These are phyloP conservation scores for Subacronicta megacephala DNA, from an alignment of 2,888 invertebrate genomes.

Conservation along the genomic window DNA sequence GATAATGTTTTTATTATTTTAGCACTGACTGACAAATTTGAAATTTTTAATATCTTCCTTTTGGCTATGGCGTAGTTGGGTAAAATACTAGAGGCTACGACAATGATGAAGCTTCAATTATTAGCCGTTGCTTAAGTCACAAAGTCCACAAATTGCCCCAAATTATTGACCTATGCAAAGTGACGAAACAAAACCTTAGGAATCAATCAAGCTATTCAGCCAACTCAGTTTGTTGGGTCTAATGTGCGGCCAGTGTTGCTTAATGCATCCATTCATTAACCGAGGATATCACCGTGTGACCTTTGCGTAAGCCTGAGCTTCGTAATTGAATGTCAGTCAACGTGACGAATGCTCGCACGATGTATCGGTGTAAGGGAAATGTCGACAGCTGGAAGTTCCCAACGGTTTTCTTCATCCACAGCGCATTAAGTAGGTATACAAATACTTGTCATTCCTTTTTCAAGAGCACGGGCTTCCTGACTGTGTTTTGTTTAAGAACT, in stretches of 20 bases:
- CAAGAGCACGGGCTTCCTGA: neutral
- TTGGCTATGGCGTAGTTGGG: no score
- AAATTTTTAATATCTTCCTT: no score
- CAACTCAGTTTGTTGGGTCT: neutral
- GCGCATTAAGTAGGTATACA: slow-evolving; percentile 43
- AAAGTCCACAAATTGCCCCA: no score
- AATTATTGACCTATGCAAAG: no score
- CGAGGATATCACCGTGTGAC: slow-evolving; percentile 11
- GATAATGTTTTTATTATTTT: no score
- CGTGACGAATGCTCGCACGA: slow-evolving; percentile 43
- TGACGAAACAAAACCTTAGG: no score
- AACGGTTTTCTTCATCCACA: slow-evolving; percentile 29
- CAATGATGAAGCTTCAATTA: no score
- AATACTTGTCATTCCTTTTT: slow-evolving; percentile 26
- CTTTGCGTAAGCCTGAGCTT: slow-evolving; percentile 25
- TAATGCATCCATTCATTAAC: slow-evolving; percentile 36
- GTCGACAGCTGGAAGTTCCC: slow-evolving; percentile 44
- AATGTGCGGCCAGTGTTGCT: slow-evolving; percentile 10
- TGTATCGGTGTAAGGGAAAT: slow-evolving; percentile 29
- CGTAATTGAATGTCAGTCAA: slow-evolving; percentile 46
- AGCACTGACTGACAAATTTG: no score
- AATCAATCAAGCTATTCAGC: no score
- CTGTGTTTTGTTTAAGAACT: slow-evolving; percentile 34
- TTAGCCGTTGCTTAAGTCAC: no score
- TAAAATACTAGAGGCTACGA: no score